Percentiles rank a stretch among this genome's conserved stretches.
These are phyloP conservation scores for Myripristis jacobus DNA, from an alignment of 2,797 vertebrate species.

Conservation along the genomic window DNA sequence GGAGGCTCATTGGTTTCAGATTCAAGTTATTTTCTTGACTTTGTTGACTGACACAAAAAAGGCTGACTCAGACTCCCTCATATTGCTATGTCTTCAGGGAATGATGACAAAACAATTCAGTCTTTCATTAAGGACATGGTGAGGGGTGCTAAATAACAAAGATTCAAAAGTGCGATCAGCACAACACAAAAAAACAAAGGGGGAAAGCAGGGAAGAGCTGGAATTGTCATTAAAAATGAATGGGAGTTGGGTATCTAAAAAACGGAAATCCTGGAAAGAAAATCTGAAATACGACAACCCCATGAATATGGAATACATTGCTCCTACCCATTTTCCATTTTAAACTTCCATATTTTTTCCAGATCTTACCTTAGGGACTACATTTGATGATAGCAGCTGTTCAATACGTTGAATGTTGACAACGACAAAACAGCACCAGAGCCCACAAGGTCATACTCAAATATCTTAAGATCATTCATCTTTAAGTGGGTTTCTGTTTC, in stretches of 20 bases:
- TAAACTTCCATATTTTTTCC: slow-evolving; percentile 14
- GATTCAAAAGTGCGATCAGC: slow-evolving; percentile 13
- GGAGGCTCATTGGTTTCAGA: background rate
- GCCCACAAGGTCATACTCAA: background rate
- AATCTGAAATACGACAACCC: slow-evolving; percentile 36
- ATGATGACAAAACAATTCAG: slow-evolving; percentile 20
- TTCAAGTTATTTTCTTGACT: background rate
- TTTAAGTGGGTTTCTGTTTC: background rate
- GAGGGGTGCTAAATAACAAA: slow-evolving; percentile 32
- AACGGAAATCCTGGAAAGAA: slow-evolving; percentile 17
- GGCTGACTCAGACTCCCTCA: background rate
- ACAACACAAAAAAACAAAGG: slow-evolving; percentile 17
- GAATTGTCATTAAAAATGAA: slow-evolving; percentile 5
- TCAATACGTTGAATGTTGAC: background rate
- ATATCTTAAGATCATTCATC: background rate
- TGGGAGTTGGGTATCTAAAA: slow-evolving; percentile 22
- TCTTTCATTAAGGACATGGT: slow-evolving; percentile 28
- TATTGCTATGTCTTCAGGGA: background rate
- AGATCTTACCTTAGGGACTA: slow-evolving; percentile 10
- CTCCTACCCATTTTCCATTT: slow-evolving; percentile 5
- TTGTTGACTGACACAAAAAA: background rate
- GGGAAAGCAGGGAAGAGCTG: background rate
- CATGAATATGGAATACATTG: slow-evolving; percentile 19
- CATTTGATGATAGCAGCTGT: background rate
- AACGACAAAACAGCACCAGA: background rate